Base-by-base conservation (phyloP, 2,797 vertebrate genomes). In the Microchirus variegatus region DNA sequence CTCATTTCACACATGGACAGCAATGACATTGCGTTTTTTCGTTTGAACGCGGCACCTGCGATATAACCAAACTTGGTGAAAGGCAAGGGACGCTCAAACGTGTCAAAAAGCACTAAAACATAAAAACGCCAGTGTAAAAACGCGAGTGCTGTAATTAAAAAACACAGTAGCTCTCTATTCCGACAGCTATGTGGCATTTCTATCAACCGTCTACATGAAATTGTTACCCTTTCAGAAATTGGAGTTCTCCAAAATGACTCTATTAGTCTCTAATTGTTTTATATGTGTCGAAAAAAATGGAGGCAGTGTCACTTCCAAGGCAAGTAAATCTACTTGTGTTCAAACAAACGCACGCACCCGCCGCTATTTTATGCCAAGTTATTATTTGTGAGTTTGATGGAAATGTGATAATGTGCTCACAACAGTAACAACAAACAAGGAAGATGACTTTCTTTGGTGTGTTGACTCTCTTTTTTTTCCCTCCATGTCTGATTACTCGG, bases 401-500 rank as follows among this genome's bases (percentile, higher is more conserved):
- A 72, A 76, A 66, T 71, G 62, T 38, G 75, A 87, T 83, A 77
- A 76, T 77, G 51, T 19, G 54, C 65, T 70, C 43, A 8, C 48
- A 48, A 72, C 70, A 79, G 74, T 55, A 63, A 83, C 65, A 81
- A 59, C 76, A 85, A 83, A 83, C 73, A 83, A 52, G 63, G 60
- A 64, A 76, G 60, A 67, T 44, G 77, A 76, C 67, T 82, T 82
- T 67, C 68, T 56, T 82, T 67, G 70, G 52, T 36, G 42, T 66
- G 62, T 68, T 67, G 54, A 60, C 69, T 84, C 5, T 26, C 5
- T 31, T 75, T 60, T 70, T 22, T 22, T 22, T 2, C 22, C 22
- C 22, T 5, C 65, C 67, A 65, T 83, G 78, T 86, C 80, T 89
- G 86, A 89, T 90, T 86, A 83, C 81, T 80, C 15, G 45, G 78